A percentile compares a stretch with the other conserved stretches of the same genome.
Evolutionary conservation across 2,888 invertebrate genomes (phyloP).

Genomic region (Myopa tessellatipennis): DNA sequence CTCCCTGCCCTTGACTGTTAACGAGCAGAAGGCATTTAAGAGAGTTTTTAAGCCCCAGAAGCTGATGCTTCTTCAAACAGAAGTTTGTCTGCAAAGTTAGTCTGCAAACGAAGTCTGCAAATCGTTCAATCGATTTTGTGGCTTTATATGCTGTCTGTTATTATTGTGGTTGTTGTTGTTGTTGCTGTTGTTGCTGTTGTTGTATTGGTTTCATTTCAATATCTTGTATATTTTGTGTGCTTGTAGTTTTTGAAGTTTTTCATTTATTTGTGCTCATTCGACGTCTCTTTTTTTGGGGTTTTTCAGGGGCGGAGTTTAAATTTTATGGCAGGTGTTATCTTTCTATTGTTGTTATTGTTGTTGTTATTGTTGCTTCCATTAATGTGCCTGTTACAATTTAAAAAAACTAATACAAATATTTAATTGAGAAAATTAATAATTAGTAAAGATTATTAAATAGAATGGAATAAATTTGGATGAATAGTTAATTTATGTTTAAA

Average conservation of each 20-base stretch:
- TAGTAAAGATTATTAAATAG: too few relatives aligned
- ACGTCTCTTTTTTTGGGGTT: background rate
- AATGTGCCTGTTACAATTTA: background rate
- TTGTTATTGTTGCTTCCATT: background rate
- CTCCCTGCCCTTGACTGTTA: background rate
- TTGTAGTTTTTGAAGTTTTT: background rate
- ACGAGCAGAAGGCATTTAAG: background rate
- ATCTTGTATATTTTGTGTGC: background rate
- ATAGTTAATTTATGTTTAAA: too few relatives aligned
- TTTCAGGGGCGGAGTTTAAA: constrained; percentile 36
- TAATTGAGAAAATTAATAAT: too few relatives aligned
- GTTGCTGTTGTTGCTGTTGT: background rate
- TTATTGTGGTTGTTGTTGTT: background rate
- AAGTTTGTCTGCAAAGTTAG: background rate
- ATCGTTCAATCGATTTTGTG: background rate
- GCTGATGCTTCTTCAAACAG: background rate
- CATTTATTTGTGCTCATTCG: background rate
- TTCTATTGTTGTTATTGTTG: background rate
- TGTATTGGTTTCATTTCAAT: constrained; percentile 14
- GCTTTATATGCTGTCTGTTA: constrained; percentile 14
- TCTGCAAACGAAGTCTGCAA: background rate
- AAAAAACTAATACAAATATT: too few relatives aligned
- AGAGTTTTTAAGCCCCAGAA: background rate
- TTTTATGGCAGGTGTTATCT: constrained; percentile 16
- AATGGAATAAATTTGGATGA: too few relatives aligned